phyloP scores from a whole-genome alignment of 2,113 vertebrate genomes.

The Dipodomys spectabilis region DNA sequence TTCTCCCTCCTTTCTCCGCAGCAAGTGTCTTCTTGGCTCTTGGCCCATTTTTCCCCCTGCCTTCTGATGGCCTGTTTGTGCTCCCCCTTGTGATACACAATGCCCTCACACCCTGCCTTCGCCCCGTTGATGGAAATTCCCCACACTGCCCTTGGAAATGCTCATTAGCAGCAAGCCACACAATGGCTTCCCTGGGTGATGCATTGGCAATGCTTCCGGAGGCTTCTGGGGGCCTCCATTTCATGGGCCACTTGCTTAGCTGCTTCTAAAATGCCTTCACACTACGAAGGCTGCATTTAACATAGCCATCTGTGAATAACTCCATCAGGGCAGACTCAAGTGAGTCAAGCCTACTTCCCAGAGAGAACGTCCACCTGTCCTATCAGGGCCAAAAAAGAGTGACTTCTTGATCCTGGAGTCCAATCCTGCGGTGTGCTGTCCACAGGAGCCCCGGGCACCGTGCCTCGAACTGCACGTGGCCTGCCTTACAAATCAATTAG shows the following conservation, averaged over 20 bases:
- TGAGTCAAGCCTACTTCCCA: slow-evolving; percentile 46
- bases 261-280: slow-evolving; percentile 25
- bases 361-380: slow-evolving; percentile 54
- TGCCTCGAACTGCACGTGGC: neutral
- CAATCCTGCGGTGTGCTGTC: fast-evolving
- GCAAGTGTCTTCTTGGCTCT: slow-evolving; percentile 50
- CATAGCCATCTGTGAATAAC: slow-evolving; percentile 73
- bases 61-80: neutral
- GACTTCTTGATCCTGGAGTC: neutral
- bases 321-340: slow-evolving; percentile 55
- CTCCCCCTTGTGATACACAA: neutral
- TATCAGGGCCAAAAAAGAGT: neutral
- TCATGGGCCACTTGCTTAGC: slow-evolving; percentile 54
- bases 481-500: slow-evolving; percentile 46
- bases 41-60: neutral
- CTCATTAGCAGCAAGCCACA: slow-evolving; percentile 28
- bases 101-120: neutral
- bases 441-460: neutral
- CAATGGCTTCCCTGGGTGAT: slow-evolving; percentile 40
- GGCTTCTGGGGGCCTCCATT: slow-evolving; percentile 55
- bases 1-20: slow-evolving; percentile 8
- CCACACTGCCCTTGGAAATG: neutral
- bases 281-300: slow-evolving; percentile 58
- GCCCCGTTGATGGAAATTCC: slow-evolving; percentile 51
- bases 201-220: neutral